Percentiles rank a stretch among this genome's conserved stretches.
phyloP scores from a whole-genome alignment of 1,140 invertebrate species.

The Caenorhabditis latens region DNA sequence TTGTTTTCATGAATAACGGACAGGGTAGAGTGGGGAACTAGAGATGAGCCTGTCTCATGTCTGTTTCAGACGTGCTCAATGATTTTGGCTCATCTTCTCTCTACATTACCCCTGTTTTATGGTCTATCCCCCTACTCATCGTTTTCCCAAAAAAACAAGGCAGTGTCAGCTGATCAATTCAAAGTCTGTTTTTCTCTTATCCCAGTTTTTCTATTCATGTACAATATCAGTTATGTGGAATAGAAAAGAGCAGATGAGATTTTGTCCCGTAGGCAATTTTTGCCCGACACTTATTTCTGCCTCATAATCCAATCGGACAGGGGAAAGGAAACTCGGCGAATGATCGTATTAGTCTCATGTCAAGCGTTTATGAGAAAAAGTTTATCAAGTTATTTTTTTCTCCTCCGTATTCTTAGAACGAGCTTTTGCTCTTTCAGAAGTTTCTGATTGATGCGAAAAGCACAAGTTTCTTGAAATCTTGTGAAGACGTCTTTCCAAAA shows the following conservation, averaged over 20 bases:
- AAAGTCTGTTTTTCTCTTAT: not conserved
- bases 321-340: not conserved
- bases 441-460: too few species aligned
- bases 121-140: not conserved
- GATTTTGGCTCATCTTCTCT: not conserved
- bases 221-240: constrained; percentile 1
- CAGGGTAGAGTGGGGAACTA: not conserved
- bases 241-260: not conserved
- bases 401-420: too few species aligned
- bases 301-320: not conserved
- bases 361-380: too few species aligned
- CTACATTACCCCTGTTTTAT: not conserved
- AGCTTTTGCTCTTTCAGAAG: too few species aligned
- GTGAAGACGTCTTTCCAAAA: not conserved
- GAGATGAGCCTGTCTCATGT: not conserved
- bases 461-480: too few species aligned
- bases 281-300: not conserved
- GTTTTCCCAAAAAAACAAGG: not conserved
- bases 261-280: not conserved
- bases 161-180: constrained; percentile 1
- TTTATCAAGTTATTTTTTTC: too few species aligned
- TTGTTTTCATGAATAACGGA: not conserved
- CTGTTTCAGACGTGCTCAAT: constrained; percentile 23
- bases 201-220: not conserved
- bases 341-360: not conserved